Conservation (phyloP, 1,140 invertebrate species). For the Hetaerina americana region DNA sequence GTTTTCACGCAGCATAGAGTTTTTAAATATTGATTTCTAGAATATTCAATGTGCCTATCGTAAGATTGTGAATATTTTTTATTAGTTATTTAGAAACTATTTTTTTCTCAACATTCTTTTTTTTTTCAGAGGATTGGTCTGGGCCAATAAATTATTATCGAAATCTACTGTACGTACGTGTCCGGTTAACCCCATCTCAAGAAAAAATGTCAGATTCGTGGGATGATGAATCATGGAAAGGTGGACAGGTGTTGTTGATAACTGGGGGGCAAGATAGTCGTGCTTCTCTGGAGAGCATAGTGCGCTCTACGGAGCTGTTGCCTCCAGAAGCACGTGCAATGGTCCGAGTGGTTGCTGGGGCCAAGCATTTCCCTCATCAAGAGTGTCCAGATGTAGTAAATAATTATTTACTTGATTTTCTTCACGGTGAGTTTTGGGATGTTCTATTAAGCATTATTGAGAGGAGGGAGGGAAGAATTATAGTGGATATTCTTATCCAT, state of each 20-base stretch:
- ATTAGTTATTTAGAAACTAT: no score
- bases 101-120: no score
- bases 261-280: slow-evolving; percentile 47
- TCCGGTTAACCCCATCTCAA: slow-evolving; percentile 21
- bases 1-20: no score
- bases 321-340: slow-evolving; percentile 38
- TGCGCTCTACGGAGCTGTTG: slow-evolving; percentile 46
- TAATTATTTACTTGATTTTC: slow-evolving; percentile 47
- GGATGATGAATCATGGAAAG: slow-evolving; percentile 22
- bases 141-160: slow-evolving; percentile 68
- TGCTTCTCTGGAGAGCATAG: slow-evolving; percentile 43
- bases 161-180: slow-evolving; percentile 34
- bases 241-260: slow-evolving; percentile 45
- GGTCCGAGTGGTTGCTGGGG: slow-evolving; percentile 49
- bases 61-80: no score
- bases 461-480: no score
- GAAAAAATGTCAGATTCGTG: slow-evolving; percentile 22
- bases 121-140: slow-evolving; percentile 49
- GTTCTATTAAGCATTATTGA: no score
- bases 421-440: slow-evolving; percentile 37
- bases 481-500: no score
- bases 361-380: slow-evolving; percentile 64
- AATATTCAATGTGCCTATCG: no score
- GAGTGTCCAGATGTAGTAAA: slow-evolving; percentile 55
- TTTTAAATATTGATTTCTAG: no score